Conservation (phyloP, 2,797 vertebrate species). For the Chloroceryle amazona region DNA sequence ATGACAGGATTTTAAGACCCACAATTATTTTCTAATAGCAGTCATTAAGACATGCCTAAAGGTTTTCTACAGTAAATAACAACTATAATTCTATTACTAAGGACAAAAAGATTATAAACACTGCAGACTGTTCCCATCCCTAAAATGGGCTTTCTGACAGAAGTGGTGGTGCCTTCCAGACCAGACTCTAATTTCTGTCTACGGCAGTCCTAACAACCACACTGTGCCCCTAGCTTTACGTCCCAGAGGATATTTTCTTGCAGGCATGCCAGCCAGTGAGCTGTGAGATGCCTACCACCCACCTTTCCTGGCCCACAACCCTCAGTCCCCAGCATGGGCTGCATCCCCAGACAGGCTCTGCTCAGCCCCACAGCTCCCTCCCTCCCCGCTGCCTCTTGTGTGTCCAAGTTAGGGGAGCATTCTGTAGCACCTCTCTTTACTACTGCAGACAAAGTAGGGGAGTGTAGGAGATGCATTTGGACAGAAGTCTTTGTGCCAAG, state of each 20-base stretch:
- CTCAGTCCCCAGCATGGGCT: accelerated
- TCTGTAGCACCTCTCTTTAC: background rate
- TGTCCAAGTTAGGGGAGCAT: background rate
- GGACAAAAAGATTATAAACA: background rate
- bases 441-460: background rate
- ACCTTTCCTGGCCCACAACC: background rate
- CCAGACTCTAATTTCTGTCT: background rate
- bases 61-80: background rate
- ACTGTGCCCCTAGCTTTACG: accelerated
- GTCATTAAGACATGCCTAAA: background rate
- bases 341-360: background rate
- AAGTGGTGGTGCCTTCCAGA: background rate
- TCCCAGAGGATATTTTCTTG: background rate
- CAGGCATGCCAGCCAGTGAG: background rate
- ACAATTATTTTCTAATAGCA: background rate
- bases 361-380: accelerated
- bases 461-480: background rate
- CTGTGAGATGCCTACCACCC: accelerated
- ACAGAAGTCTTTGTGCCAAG: background rate
- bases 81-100: background rate
- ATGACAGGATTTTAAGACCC: background rate
- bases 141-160: background rate
- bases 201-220: accelerated
- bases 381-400: background rate
- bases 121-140: background rate